Evolutionary conservation across 2,797 vertebrate species (phyloP), one percentile per base, ranked within the genome.

Genomic region (Toxotes lorentzi): DNA sequence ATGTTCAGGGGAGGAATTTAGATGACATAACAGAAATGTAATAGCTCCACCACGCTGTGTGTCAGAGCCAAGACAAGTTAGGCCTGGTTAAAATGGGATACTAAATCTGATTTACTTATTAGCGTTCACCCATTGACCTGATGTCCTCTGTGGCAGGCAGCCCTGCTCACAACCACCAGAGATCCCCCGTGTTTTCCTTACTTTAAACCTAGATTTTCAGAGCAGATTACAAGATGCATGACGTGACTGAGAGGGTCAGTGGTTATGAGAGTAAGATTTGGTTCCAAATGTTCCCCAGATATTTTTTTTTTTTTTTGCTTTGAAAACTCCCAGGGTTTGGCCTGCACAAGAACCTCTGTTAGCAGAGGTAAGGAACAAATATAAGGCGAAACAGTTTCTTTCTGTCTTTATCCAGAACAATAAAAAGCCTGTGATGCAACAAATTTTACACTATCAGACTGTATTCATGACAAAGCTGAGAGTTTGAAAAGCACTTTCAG

Each of bases 11-110:
- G 68, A 83, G 69, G 76, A 87, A 61, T 85, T 86, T 23, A 73
- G 86, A 88, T 83, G 91, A 87, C 86, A 76, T 83, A 79, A 91
- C 81, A 87, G 85, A 87, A 90, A 88, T 66, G 79, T 69, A 87
- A 87, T 53, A 62, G 85, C 70, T 45, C 7, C 51, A 75, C 72
- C 68, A 23, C 34, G 3, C 23, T 5, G 24, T 5, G 79, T 27
- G 67, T 80, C 81, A 32, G 76, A 66, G 86, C 85, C 79, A 76
- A 85, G 82, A 76, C 68, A 32, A 82, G 79, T 73, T 59, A 62
- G 84, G 72, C 58, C 81, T 70, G 79, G 66, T 89, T 88, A 86
- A 87, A 87, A 86, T 13, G 50, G 78, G 61, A 87, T 73, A 85
- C 57, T 62, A 70, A 86, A 92, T 87, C 81, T 79, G 78, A 90